Evolutionary conservation across 2,888 invertebrate species (phyloP).

Genomic region (Yponomeuta plumbellus): DNA sequence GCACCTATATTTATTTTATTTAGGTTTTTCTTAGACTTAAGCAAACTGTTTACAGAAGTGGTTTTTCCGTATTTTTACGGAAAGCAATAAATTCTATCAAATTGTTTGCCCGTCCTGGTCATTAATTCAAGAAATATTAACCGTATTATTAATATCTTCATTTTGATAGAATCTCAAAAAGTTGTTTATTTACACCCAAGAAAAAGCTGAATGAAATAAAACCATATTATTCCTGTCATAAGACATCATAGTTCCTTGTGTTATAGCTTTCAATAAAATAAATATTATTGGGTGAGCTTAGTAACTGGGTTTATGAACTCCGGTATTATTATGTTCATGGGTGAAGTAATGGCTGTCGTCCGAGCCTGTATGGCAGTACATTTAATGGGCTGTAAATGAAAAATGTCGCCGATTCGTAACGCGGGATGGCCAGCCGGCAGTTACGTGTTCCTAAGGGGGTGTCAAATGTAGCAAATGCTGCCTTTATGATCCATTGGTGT

Average conservation of each 20-base stretch:
- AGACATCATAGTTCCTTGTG: not conserved
- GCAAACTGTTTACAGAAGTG: no score
- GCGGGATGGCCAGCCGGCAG: conserved; percentile 29
- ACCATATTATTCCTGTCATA: not conserved
- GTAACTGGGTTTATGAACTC: conserved; percentile 28
- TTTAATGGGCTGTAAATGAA: conserved; percentile 62
- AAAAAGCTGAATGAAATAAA: no score
- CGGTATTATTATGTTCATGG: conserved; percentile 50
- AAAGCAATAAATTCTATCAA: no score
- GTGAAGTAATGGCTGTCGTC: conserved; percentile 43
- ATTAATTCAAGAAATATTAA: no score
- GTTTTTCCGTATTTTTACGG: no score
- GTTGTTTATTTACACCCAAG: no score
- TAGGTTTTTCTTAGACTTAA: no score
- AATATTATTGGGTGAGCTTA: conserved; percentile 5
- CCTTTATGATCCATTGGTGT: conserved; percentile 42
- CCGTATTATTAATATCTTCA: no score
- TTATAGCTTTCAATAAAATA: not conserved
- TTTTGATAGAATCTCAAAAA: no score
- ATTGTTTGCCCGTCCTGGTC: no score
- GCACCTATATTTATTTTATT: no score
- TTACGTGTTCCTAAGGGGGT: conserved; percentile 25
- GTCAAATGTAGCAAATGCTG: conserved; percentile 30
- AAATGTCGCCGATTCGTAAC: conserved; percentile 38
- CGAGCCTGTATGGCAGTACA: conserved; percentile 41